Percentiles rank a stretch among this genome's conserved stretches.
These are phyloP conservation scores for Loxodonta africana DNA, from an alignment of 2,113 vertebrate genomes.

Conservation along the genomic window DNA sequence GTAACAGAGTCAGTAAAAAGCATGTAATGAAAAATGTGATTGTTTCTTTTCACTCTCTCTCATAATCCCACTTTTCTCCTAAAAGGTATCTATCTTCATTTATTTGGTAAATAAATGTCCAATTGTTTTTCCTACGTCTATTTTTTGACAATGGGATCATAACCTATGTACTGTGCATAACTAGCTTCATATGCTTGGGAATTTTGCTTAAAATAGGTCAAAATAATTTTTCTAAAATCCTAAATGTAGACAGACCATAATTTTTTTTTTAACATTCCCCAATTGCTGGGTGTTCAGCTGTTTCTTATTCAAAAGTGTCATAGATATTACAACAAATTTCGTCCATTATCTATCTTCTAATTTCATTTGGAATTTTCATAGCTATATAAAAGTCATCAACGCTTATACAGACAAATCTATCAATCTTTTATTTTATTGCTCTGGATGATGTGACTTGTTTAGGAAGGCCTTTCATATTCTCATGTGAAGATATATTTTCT, in stretches of 20 bases:
- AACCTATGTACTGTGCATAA: not conserved
- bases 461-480: not conserved
- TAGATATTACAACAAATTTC: not conserved
- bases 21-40: not conserved
- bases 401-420: not conserved
- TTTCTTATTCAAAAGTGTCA: not conserved
- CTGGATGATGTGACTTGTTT: slow-evolving; percentile 1
- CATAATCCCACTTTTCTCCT: not conserved
- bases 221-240: not conserved
- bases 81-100: not conserved
- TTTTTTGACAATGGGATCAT: not conserved
- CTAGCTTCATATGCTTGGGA: not conserved
- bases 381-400: not conserved
- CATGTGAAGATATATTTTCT: slow-evolving; percentile 9
- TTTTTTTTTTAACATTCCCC: not conserved
- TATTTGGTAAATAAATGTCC: not conserved
- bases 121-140: not conserved
- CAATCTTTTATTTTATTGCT: not conserved
- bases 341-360: not conserved
- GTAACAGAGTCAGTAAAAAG: not conserved
- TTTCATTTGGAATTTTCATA: slow-evolving; percentile 42
- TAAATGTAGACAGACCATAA: not conserved
- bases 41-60: not conserved
- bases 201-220: not conserved
- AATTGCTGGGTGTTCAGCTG: not conserved